Evolutionary conservation across 1,140 invertebrate species (phyloP), one percentile per base, ranked within the genome.

Genomic region (Bacillus rossius): DNA sequence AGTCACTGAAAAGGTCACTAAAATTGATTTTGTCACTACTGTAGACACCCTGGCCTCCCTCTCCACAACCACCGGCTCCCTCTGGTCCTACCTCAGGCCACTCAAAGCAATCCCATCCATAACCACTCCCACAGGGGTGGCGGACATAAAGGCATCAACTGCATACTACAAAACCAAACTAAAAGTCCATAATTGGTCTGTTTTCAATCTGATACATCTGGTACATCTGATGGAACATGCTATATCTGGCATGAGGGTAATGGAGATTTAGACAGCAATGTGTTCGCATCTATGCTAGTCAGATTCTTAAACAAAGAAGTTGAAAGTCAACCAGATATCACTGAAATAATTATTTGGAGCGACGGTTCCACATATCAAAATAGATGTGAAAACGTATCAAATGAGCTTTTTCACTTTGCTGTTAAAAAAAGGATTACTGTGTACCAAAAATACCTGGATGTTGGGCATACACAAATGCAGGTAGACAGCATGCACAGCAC

Each of bases 401-500:
- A 71, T 60, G 66, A n/a, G n/a, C n/a, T n/a, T 67, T 20, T 59
- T 71, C n/a, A 41, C 64, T 64, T 70, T 37, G 65, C 67, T 20
- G 56, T 61, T 59, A 56, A 40, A 29, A 65, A 62, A 16, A 65
- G 67, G 14, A 59, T 69, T 48, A 59, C 60, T 2, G 68, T 73
- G 41, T 64, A 55, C 48, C 72, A 71, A 55, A 73, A 73, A 56
- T 73, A 65, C 56, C 59, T 73, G 19, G 67, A 71, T 63, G 67
- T 65, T 51, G 71, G 71, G 19, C 71, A 75, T 50, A 73, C 68
- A 19, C 71, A 75, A 49, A 75, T 73, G 68, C 70, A 75, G 58
- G 61, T 64, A n/a, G 70, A 74, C 59, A 67, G 63, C 20, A 64
- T 73, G 34, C 69, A 73, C 55, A 62, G 55, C 4, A 48, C 63